These are phyloP conservation scores for Bolborhynchus lineola DNA, from an alignment of 2,113 vertebrate species.

Conservation along the genomic window DNA sequence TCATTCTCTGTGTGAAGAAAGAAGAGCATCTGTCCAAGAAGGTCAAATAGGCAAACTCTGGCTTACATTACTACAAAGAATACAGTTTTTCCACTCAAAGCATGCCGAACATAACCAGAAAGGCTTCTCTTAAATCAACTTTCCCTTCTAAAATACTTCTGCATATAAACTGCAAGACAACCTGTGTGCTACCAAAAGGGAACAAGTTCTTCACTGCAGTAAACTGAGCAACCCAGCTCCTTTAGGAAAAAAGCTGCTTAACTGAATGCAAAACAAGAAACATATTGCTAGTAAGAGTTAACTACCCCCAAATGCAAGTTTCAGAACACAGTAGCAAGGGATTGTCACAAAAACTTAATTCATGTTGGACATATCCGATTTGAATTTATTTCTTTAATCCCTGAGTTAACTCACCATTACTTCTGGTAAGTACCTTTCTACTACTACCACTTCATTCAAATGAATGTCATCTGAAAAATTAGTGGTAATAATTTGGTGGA, in stretches of 20 bases:
- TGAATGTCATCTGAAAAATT: constrained; percentile 72
- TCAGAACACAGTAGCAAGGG: neutral
- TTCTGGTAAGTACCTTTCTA: constrained; percentile 66
- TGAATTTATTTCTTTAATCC: constrained; percentile 71
- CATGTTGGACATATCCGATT: constrained; percentile 3
- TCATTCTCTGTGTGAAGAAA: neutral
- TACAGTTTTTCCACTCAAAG: neutral
- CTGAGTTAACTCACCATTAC: constrained; percentile 75
- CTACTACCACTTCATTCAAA: constrained; percentile 71
- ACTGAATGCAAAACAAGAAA: neutral
- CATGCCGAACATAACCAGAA: neutral
- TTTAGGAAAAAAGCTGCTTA: neutral
- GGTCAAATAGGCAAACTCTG: neutral
- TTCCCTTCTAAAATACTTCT: constrained; percentile 8
- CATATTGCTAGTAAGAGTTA: constrained; percentile 13
- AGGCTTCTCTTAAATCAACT: neutral
- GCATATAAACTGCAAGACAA: neutral
- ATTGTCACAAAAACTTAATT: constrained; percentile 33
- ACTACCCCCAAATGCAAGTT: neutral
- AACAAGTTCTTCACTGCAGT: neutral
- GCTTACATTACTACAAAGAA: neutral
- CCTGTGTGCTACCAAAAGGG: neutral
- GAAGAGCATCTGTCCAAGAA: neutral
- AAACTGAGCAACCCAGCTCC: neutral
- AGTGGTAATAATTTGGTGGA: constrained; percentile 30